Percentiles rank a stretch among this genome's conserved stretches.
Conservation (phyloP, 2,113 vertebrate species). For the Bubo blakistoni region DNA sequence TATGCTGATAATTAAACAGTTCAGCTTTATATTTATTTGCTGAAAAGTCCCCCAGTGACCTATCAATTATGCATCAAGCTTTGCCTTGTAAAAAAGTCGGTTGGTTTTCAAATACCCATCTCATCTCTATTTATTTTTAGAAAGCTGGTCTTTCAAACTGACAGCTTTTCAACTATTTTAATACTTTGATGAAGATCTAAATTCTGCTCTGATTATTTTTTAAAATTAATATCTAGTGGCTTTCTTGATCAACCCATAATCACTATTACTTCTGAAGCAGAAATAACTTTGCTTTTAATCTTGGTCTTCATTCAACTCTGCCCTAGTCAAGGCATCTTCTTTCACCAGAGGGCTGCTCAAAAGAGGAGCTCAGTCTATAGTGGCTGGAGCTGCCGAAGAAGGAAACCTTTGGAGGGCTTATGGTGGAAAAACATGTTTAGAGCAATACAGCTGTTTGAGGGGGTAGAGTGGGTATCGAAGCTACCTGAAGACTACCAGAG, state of each 20-base stretch:
- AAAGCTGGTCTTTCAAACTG: not conserved
- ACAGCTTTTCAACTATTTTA: not conserved
- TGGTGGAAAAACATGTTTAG: not conserved
- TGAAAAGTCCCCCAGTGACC: conserved; percentile 16
- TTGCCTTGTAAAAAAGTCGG: not conserved
- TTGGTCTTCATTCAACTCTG: not conserved
- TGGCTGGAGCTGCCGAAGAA: not conserved
- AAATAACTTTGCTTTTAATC: not conserved
- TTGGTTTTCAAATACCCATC: not conserved
- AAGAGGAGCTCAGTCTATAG: not conserved
- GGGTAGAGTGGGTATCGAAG: not conserved
- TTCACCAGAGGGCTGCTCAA: not conserved
- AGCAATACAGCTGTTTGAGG: not conserved
- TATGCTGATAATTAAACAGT: not conserved
- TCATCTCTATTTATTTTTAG: not conserved
- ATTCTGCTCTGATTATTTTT: not conserved
- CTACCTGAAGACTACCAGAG: not conserved
- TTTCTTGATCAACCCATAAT: not conserved
- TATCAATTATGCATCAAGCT: conserved; percentile 22
- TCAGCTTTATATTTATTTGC: conserved; percentile 51
- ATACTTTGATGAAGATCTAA: not conserved
- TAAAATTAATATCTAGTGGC: not conserved
- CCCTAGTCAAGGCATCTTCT: not conserved
- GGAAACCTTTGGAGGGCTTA: not conserved
- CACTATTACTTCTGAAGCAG: not conserved